phyloP scores from a whole-genome alignment of 2,888 invertebrate species.

The Ornithoptera alexandrae region DNA sequence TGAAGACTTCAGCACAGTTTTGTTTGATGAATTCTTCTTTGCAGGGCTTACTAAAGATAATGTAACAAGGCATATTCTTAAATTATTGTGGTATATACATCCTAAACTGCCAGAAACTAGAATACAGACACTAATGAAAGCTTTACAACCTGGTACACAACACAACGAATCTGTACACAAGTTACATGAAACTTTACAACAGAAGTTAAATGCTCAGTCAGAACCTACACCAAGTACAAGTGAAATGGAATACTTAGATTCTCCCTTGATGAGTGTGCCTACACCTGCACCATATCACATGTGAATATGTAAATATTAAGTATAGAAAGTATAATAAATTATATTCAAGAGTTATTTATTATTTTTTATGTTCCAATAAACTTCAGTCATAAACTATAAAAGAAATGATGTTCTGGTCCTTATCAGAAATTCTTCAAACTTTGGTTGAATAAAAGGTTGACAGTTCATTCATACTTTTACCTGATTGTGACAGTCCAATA shows the following conservation, averaged over 20 bases:
- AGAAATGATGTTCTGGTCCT: no score
- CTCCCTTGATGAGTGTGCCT: constrained; percentile 91
- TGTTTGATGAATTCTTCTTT: constrained; percentile 97
- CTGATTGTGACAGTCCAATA: no score
- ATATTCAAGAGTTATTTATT: neutral
- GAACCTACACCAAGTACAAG: constrained; percentile 82
- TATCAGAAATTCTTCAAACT: no score
- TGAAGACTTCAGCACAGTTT: constrained; percentile 96
- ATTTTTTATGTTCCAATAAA: no score
- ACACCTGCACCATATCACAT: constrained; percentile 84
- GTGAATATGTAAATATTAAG: constrained; percentile 30
- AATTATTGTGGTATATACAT: constrained; percentile 94
- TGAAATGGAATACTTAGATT: constrained; percentile 88
- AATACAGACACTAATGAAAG: constrained; percentile 89
- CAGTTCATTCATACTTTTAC: no score
- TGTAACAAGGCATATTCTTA: constrained; percentile 93
- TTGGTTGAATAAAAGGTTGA: no score
- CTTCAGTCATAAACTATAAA: no score
- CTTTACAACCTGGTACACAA: constrained; percentile 86
- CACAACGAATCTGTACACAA: constrained; percentile 92
- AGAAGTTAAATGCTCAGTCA: constrained; percentile 87
- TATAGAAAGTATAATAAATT: neutral
- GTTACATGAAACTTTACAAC: constrained; percentile 87
- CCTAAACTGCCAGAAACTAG: constrained; percentile 89
- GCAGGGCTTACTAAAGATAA: constrained; percentile 94